Percentiles rank a stretch among this genome's conserved stretches.
Conservation (phyloP, 2,888 invertebrate species). For the Limnephilus lunatus region DNA sequence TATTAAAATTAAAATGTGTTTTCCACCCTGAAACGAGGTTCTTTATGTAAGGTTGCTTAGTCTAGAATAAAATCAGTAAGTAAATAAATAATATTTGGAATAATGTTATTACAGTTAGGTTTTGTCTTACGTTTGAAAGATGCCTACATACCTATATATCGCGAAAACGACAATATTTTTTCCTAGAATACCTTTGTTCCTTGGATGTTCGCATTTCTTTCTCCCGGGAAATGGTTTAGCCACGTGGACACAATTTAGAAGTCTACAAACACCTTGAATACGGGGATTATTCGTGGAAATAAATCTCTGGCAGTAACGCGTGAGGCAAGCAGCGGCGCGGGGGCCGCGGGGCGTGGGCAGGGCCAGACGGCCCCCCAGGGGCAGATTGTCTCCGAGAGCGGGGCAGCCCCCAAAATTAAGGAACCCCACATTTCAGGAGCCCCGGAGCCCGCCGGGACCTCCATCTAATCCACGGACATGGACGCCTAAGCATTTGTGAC, state of each 20-base stretch:
- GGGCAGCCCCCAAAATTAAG: slow-evolving; percentile 63
- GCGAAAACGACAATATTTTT: no score
- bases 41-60: no score
- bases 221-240: not conserved
- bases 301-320: slow-evolving; percentile 61
- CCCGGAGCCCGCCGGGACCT: slow-evolving; percentile 50
- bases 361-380: slow-evolving; percentile 74
- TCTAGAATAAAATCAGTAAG: no score
- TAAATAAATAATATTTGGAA: not conserved
- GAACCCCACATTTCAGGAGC: slow-evolving; percentile 57
- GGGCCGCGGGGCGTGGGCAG: slow-evolving; percentile 68
- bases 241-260: slow-evolving; percentile 52
- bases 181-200: not conserved
- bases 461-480: slow-evolving; percentile 54
- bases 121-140: no score
- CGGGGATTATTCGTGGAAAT: slow-evolving; percentile 63
- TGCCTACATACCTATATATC: no score
- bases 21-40: no score
- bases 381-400: slow-evolving; percentile 72
- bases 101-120: no score
- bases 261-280: slow-evolving; percentile 39
- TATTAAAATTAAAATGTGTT: no score
- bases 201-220: not conserved
- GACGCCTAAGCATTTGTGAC: slow-evolving; percentile 49
- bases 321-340: not conserved